Conservation (phyloP, 92 coral and sea anemone species). For the Actinostola sp. region DNA sequence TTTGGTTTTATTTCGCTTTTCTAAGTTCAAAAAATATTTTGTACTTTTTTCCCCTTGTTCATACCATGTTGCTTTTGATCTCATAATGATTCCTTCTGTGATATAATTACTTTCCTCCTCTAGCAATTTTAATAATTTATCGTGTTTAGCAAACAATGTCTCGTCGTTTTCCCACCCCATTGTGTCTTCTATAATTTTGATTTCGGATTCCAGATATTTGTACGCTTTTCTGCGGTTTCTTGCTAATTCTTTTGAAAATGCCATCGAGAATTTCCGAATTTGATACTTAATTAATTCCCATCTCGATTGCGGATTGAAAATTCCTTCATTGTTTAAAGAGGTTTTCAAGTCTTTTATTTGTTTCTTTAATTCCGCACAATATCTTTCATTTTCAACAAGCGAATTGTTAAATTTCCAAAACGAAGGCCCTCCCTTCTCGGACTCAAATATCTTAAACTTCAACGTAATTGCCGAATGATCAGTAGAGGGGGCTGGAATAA, state of each 20-base stretch:
- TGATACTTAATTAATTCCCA: conserved; percentile 2
- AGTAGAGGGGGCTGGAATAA: conserved; percentile 1
- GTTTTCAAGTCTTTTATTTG: background rate
- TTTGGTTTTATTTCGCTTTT: conserved; percentile 34
- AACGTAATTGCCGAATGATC: conserved; percentile 1
- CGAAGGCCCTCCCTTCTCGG: no score
- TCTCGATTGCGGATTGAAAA: background rate
- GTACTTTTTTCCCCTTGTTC: conserved; percentile 26
- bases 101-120: conserved; percentile 25
- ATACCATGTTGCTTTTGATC: no score
- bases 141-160: background rate
- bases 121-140: background rate
- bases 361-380: background rate
- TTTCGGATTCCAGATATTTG: background rate
- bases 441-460: background rate
- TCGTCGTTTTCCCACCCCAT: conserved; percentile 22
- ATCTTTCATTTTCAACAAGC: background rate
- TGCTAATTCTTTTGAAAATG: background rate
- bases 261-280: conserved; percentile 9
- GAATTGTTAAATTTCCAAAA: conserved; percentile 3
- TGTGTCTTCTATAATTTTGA: conserved; percentile 7
- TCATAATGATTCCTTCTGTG: conserved; percentile 15
- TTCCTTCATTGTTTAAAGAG: background rate
- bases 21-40: no score
- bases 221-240: conserved; percentile 7